phyloP scores from a whole-genome alignment of 2,888 invertebrate species.

The Periphyllus acericola region DNA sequence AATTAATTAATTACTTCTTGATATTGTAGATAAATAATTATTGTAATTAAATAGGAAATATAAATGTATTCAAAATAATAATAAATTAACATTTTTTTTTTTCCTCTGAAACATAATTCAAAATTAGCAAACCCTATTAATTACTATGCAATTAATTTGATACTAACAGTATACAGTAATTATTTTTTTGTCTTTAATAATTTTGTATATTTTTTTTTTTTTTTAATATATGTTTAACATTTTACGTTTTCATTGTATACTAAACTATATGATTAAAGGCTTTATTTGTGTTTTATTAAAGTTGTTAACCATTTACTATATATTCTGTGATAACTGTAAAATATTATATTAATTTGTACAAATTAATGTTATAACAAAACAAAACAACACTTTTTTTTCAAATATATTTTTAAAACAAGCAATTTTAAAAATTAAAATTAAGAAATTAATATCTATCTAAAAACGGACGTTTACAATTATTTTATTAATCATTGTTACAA shows the following conservation, averaged over 20 bases:
- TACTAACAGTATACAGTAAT: no score
- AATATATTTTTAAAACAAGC: conserved; percentile 57
- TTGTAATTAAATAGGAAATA: no score
- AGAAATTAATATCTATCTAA: conserved; percentile 49
- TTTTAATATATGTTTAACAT: neutral
- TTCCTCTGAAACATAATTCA: no score
- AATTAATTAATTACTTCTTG: no score
- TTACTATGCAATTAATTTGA: no score
- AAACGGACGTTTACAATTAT: conserved; percentile 50
- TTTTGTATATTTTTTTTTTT: neutral
- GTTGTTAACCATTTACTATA: neutral
- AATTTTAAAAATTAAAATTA: conserved; percentile 45
- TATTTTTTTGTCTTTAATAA: no score
- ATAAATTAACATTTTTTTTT: no score
- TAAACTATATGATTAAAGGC: neutral
- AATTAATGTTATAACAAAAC: neutral
- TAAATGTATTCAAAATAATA: no score
- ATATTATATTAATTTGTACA: conserved; percentile 1
- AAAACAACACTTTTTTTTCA: conserved; percentile 26
- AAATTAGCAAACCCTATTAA: no score
- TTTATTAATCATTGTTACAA: conserved; percentile 32
- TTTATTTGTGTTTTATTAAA: neutral
- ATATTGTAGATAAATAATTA: no score
- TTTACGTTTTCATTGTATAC: neutral
- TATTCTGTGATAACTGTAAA: conserved; percentile 8